Percentiles rank a stretch among this genome's conserved stretches.
These are phyloP conservation scores for Linyphia triangularis DNA, from an alignment of 2,888 invertebrate species.

Conservation along the genomic window DNA sequence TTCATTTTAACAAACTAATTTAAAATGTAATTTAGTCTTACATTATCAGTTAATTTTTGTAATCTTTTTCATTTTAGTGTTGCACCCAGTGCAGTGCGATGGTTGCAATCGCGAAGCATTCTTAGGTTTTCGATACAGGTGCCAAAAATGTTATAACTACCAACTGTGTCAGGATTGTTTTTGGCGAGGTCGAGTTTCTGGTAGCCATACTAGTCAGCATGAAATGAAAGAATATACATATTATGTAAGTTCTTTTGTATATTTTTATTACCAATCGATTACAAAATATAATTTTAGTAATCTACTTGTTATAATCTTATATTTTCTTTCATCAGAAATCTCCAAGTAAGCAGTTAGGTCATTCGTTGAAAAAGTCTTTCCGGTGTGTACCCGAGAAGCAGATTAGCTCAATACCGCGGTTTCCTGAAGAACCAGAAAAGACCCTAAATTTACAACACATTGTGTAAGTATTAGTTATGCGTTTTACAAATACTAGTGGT, in stretches of 20 bases:
- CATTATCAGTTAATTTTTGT: no score
- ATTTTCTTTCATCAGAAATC: conserved; percentile 85
- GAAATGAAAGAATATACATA: conserved; percentile 97
- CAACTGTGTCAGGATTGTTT: conserved; percentile 99
- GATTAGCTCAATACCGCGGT: conserved; percentile 91
- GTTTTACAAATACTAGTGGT: no score
- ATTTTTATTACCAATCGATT: neutral
- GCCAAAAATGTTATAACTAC: conserved; percentile 97
- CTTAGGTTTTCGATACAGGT: conserved; percentile 97
- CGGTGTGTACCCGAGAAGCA: conserved; percentile 92
- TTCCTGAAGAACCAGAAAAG: conserved; percentile 96
- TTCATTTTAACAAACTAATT: no score
- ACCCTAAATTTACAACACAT: conserved; percentile 97
- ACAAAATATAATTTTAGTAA: no score
- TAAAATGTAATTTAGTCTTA: no score
- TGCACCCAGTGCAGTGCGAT: conserved; percentile 90
- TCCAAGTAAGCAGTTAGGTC: conserved; percentile 95
- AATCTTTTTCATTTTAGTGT: conserved; percentile 39
- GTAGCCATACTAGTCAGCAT: conserved; percentile 91
- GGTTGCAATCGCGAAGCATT: conserved; percentile 95
- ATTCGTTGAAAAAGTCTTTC: conserved; percentile 96
- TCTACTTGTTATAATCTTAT: no score
- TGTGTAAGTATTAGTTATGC: conserved; percentile 85
- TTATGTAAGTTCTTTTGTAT: conserved; percentile 57
- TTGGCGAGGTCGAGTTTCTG: conserved; percentile 96